These are phyloP conservation scores for Novumbra hubbsi DNA, from an alignment of 2,797 vertebrate genomes.

Conservation along the genomic window DNA sequence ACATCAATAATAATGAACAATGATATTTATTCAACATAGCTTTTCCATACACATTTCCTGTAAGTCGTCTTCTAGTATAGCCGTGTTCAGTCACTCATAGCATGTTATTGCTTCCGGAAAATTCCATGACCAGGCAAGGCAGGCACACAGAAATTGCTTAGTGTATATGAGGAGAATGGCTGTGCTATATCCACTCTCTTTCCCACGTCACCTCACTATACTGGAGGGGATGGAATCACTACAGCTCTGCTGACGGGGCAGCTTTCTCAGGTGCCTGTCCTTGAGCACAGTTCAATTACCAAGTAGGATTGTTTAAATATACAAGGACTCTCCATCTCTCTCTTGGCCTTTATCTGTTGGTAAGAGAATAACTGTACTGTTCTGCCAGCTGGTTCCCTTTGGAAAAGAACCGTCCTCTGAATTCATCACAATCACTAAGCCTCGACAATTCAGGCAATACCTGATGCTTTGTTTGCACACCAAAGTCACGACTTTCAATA, in stretches of 20 bases:
- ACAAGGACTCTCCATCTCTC: slow-evolving; percentile 18
- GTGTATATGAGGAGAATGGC: slow-evolving; percentile 1
- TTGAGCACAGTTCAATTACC: slow-evolving; percentile 69
- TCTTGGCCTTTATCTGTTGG: not conserved
- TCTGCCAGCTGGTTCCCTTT: not conserved
- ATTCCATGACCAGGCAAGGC: not conserved
- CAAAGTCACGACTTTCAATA: not conserved
- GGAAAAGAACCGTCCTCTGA: not conserved
- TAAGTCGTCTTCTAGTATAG: not conserved
- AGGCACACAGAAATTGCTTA: not conserved
- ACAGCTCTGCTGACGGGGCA: slow-evolving; percentile 63
- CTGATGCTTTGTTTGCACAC: not conserved
- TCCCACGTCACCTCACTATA: not conserved
- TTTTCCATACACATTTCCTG: not conserved
- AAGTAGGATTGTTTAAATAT: slow-evolving; percentile 50
- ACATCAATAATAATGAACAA: no score
- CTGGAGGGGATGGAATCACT: slow-evolving; percentile 58
- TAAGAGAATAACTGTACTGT: slow-evolving; percentile 9
- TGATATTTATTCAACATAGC: not conserved
- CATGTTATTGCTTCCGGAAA: slow-evolving; percentile 6
- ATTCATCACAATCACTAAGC: slow-evolving; percentile 4
- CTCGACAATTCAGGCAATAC: not conserved
- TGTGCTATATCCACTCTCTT: not conserved
- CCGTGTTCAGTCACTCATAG: slow-evolving; percentile 4
- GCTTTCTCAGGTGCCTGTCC: slow-evolving; percentile 64